Base-by-base conservation (phyloP, 2,888 invertebrate genomes). In the Drosophila pseudotakahashii region DNA sequence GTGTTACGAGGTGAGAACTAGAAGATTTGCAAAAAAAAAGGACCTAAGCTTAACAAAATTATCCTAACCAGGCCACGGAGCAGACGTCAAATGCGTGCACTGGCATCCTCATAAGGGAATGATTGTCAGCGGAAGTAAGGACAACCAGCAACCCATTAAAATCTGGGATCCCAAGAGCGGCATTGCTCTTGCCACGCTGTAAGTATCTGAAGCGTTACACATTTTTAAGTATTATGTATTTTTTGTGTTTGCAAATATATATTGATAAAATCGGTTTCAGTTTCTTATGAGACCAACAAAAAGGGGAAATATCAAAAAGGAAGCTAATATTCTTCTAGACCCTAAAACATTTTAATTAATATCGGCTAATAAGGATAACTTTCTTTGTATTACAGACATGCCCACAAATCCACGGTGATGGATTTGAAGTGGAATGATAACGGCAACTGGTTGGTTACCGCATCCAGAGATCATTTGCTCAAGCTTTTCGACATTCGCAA, bases 331-430 rank as follows among this genome's bases (percentile, higher is more conserved):
- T 30, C 7, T 7, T 26, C 7, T 7, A 7, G 7, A 7, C 30
- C 30, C 2, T 30, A 30, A 30, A 30, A 7, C 7, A 6, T 6
- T 26, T 26, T 6, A 7, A 26, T 26, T 19, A 2, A 26, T 26
- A 26, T 26, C 1, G 7, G 1, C 30, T 30, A 30, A 30, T 30
- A 7, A 30, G 1, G 30, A 30, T 30, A 7, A 30, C 30, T 7
- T 2, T 30, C 7, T 26, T 6, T 14, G 7, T 4, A 50, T 44
- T 50, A 11, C 82, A 96, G 96, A 59, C 99, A 99, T 92, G 99
- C 99, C 45, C 99, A 99, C 92, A 99, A 99, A 93, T 98, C 98
- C 60, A 99, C 99, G 32, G 99, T 99, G 13, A 99, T 99, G 98
- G 98, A 99, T 92, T 94, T 99, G 30, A 97, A 98, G 92, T 99